A percentile compares a stretch with the other conserved stretches of the same genome.
Conservation (phyloP, 2,888 invertebrate species). For the Andrena trimmerana region DNA sequence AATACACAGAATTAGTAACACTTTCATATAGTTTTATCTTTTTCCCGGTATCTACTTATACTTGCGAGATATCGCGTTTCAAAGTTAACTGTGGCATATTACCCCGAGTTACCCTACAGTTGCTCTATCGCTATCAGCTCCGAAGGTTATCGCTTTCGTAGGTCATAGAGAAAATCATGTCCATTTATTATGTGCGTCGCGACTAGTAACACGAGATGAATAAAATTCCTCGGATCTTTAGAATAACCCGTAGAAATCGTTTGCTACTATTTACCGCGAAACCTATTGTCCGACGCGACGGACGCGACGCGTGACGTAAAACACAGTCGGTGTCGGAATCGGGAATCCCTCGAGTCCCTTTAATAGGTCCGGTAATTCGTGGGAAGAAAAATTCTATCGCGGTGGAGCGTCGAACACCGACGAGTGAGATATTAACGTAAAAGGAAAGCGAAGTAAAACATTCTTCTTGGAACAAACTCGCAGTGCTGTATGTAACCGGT, state of each 20-base stretch:
- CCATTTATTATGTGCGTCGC: not conserved
- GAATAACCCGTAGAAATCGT: not conserved
- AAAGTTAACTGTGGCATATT: too few relatives aligned
- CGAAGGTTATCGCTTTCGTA: constrained; percentile 35
- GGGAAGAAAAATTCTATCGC: too few relatives aligned
- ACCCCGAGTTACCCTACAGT: too few relatives aligned
- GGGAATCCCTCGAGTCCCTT: constrained; percentile 19
- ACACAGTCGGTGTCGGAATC: too few relatives aligned
- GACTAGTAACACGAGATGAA: not conserved
- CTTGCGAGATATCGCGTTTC: too few relatives aligned
- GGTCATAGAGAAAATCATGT: not conserved
- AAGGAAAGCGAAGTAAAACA: too few relatives aligned
- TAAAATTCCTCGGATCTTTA: not conserved
- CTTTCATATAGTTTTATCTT: too few relatives aligned
- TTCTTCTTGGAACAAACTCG: not conserved
- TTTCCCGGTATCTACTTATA: too few relatives aligned
- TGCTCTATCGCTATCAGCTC: constrained; percentile 4
- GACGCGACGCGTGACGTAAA: not conserved
- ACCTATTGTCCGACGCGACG: not conserved
- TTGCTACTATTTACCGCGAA: not conserved
- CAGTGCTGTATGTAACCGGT: not conserved
- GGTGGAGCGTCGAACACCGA: too few relatives aligned
- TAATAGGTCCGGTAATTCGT: not conserved
- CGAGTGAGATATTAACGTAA: too few relatives aligned
- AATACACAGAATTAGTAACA: too few relatives aligned